Base-by-base conservation (phyloP, 2,888 invertebrate species). In the Rhogogaster chlorosoma region DNA sequence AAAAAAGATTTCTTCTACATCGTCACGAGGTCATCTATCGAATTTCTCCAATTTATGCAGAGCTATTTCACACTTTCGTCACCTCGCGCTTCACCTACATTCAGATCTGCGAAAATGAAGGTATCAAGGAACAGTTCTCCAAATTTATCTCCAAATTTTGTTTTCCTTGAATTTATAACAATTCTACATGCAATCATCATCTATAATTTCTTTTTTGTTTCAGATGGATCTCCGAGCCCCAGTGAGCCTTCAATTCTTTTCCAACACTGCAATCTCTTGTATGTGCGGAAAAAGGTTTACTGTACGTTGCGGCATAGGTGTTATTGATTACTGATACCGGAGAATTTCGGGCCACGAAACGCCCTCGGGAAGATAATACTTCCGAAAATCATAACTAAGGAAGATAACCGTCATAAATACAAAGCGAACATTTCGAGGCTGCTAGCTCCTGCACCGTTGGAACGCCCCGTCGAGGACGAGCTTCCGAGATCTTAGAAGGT, bases 341-440 rank as follows among this genome's bases (percentile, higher is more conserved):
- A 61, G 29, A 80, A 80, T 80, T 80, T 61, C 57, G 38, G 32
- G 80, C 57, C 80, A 57, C 61, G 36, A 38, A 61, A 18, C 80
- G 12, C 38, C 80, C 80, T 83, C 49, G 84, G 70, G 36, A 70
- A 85, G 84, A 85, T 82, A 82, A 82, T 85, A 82, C 49, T 85
- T 85, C 84, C 84, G 84, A 85, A 82, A 82, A 85, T 80, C 84
- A 85, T 85, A 85, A 82, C 80, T 85, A 71, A 85, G 53, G 84
- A 78, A 82, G 80, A 82, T 80, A 80, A 85, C 80, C 84, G 84
- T 85, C 84, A 82, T 85, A 85, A 85, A 85, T 85, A 85, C 84
- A 82, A 82, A 80, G 70, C 84, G 84, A 85, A 85, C 84, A 77
- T 84, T 77, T 64, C 36, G 77, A 61, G 45, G 45, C 42, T 42